Percentiles rank a stretch among this genome's conserved stretches.
phyloP scores from a whole-genome alignment of 2,797 vertebrate genomes.

The Geotrypetes seraphini region DNA sequence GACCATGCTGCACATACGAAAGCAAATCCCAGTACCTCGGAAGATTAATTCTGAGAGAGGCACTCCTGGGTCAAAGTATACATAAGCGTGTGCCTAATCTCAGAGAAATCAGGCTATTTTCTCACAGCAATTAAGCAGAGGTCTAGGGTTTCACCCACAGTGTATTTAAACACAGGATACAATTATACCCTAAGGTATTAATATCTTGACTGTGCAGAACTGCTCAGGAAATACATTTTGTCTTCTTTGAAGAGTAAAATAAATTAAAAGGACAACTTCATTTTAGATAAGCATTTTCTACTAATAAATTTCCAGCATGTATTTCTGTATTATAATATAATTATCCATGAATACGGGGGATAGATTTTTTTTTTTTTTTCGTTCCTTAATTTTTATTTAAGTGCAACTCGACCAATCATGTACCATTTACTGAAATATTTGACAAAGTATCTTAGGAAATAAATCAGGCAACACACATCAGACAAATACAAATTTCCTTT shows the following conservation, averaged over 20 bases:
- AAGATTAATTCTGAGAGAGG: constrained; percentile 75
- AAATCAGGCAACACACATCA: too few species aligned
- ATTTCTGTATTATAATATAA: constrained; percentile 38
- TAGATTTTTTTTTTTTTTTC: neutral
- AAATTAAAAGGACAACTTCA: constrained; percentile 51
- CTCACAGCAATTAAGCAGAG: constrained; percentile 74
- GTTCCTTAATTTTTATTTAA: too few species aligned
- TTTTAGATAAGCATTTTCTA: constrained; percentile 36
- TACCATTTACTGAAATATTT: too few species aligned
- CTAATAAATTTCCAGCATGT: constrained; percentile 22
- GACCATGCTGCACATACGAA: constrained; percentile 49
- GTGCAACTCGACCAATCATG: too few species aligned
- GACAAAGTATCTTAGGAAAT: too few species aligned
- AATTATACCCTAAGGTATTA: constrained; percentile 72
- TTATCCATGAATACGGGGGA: constrained; percentile 12
- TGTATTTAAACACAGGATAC: constrained; percentile 77
- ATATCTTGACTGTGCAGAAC: constrained; percentile 69
- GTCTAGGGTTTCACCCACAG: constrained; percentile 70
- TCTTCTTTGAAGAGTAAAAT: constrained; percentile 49
- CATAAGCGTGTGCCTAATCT: constrained; percentile 72
- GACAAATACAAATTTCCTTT: too few species aligned
- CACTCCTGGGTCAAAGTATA: constrained; percentile 68
- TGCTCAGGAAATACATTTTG: constrained; percentile 68
- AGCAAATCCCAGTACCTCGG: constrained; percentile 66
- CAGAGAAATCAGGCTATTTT: constrained; percentile 68